phyloP scores from a whole-genome alignment of 2,113 vertebrate genomes.

The Monopterus albus region DNA sequence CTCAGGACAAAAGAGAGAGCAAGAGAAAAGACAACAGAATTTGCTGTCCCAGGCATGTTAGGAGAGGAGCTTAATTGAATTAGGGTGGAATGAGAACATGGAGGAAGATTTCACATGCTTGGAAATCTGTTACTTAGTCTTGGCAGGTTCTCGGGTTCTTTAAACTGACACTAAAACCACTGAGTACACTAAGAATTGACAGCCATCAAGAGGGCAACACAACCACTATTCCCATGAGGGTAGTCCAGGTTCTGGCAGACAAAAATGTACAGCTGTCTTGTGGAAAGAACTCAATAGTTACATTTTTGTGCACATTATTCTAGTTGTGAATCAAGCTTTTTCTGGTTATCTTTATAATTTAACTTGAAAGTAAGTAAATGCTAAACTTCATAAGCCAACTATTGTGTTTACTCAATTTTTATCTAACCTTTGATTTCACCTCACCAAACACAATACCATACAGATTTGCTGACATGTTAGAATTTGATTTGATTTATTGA shows the following conservation, averaged over 20 bases:
- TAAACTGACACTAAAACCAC: conserved; percentile 78
- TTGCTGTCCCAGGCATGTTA: conserved; percentile 52
- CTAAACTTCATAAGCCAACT: too few species aligned
- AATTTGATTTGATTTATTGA: too few species aligned
- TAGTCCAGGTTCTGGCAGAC: conserved; percentile 33
- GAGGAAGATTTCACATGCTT: conserved; percentile 77
- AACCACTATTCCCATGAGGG: conserved; percentile 31
- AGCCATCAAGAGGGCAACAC: conserved; percentile 33
- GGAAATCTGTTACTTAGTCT: conserved; percentile 79
- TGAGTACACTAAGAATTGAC: conserved; percentile 64
- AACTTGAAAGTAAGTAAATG: too few species aligned
- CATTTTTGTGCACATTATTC: not conserved
- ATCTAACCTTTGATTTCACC: too few species aligned
- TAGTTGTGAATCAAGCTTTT: too few species aligned
- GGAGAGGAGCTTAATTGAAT: conserved; percentile 82
- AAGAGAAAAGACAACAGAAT: conserved; percentile 20
- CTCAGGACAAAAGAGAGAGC: not conserved
- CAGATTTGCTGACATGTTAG: too few species aligned
- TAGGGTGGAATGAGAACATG: conserved; percentile 75
- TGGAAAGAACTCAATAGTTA: not conserved
- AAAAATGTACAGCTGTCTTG: conserved; percentile 37
- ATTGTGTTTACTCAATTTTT: too few species aligned
- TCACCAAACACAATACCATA: too few species aligned
- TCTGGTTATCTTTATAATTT: too few species aligned
- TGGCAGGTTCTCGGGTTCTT: conserved; percentile 72